Evolutionary conservation across 2,888 invertebrate species (phyloP).

Genomic region (Loripinus fragilis): DNA sequence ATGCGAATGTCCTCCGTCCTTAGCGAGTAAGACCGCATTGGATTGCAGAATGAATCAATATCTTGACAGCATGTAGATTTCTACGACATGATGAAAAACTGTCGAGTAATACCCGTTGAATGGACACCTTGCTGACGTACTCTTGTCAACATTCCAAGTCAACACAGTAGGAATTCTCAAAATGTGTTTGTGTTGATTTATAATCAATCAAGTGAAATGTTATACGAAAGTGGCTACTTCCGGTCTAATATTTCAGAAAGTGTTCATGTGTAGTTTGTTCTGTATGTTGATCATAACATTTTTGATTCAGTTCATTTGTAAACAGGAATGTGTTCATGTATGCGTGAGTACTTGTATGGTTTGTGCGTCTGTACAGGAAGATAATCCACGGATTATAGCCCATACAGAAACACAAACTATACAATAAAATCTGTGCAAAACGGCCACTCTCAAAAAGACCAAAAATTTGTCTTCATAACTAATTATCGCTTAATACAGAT

Average conservation of each 20-base stretch:
- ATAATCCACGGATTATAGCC: no score
- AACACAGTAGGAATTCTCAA: constrained; percentile 37
- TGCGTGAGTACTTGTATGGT: no score
- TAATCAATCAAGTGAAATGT: constrained; percentile 44
- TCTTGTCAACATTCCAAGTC: constrained; percentile 27
- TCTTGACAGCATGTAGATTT: background rate
- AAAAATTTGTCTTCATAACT: no score
- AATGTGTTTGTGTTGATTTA: constrained; percentile 51
- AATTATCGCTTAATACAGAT: no score
- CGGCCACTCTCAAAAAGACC: no score
- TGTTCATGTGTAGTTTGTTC: background rate
- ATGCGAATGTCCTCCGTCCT: background rate
- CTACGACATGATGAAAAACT: background rate
- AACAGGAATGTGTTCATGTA: no score
- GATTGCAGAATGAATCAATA: background rate
- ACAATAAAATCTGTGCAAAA: no score
- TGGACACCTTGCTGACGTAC: constrained; percentile 35
- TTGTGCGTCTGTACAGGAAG: no score
- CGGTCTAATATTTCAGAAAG: background rate
- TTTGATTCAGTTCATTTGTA: no score
- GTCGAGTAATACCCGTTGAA: background rate
- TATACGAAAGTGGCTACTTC: background rate
- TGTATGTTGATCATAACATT: background rate
- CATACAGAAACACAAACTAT: no score
- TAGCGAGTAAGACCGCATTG: background rate